Conservation (phyloP, 2,888 invertebrate species). For the Itoplectis maculator region DNA sequence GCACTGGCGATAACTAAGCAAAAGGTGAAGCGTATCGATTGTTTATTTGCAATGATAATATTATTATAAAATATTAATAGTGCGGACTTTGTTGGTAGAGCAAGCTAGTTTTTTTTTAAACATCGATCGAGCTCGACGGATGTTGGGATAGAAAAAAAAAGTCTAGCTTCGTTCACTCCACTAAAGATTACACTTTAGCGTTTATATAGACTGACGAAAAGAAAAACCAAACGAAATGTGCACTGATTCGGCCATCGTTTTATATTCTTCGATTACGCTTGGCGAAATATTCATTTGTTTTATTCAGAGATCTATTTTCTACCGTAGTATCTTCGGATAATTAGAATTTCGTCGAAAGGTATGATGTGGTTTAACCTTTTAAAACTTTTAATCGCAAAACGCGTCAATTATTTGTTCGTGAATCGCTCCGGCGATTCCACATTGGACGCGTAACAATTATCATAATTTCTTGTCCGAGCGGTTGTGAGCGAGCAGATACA, state of each 20-base stretch:
- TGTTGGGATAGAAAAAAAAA: conserved; percentile 25
- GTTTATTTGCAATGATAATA: conserved; percentile 84
- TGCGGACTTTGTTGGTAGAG: conserved; percentile 77
- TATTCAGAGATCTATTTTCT: conserved; percentile 1
- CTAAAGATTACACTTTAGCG: conserved; percentile 37
- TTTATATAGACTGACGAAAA: conserved; percentile 44
- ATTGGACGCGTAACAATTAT: conserved; percentile 83
- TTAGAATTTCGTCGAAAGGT: background rate
- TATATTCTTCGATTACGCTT: conserved; percentile 53
- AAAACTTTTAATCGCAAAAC: conserved; percentile 33
- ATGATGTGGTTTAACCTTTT: conserved; percentile 22
- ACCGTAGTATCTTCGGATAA: background rate
- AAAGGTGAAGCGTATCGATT: conserved; percentile 82
- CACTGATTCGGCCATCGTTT: conserved; percentile 64
- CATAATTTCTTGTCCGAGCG: conserved; percentile 80
- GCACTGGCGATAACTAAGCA: conserved; percentile 73
- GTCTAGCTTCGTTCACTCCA: conserved; percentile 12
- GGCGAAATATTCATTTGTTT: conserved; percentile 31
- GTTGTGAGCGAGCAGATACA: conserved; percentile 83
- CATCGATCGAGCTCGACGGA: conserved; percentile 70
- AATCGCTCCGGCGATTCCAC: conserved; percentile 76
- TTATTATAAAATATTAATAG: conserved; percentile 84
- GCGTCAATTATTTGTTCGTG: conserved; percentile 29
- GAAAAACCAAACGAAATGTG: conserved; percentile 57
- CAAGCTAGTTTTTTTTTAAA: conserved; percentile 71